phyloP scores from a whole-genome alignment of 2,888 invertebrate genomes.

The Steinernema hermaphroditum region DNA sequence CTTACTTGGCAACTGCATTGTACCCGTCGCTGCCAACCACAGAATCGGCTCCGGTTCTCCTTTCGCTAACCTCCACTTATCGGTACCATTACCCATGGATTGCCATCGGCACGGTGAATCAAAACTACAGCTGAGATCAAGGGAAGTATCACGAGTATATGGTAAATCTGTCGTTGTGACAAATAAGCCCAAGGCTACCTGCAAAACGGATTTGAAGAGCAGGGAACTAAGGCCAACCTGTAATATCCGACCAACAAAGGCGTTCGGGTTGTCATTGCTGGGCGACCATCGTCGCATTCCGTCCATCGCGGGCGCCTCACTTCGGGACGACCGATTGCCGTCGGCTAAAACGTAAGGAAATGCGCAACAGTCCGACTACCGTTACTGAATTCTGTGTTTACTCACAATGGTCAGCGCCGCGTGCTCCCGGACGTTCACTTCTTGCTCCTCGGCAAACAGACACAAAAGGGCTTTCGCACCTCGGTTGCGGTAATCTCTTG shows the following conservation, averaged over 20 bases:
- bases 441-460: not conserved
- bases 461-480: constrained; percentile 22
- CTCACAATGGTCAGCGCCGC: not conserved
- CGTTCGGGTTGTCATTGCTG: constrained; percentile 40
- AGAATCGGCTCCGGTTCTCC: constrained; percentile 64
- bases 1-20: constrained; percentile 59
- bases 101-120: constrained; percentile 57
- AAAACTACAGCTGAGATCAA: constrained; percentile 61
- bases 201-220: no score
- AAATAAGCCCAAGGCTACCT: constrained; percentile 63
- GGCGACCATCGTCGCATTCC: not conserved
- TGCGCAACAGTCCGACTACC: not conserved
- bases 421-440: constrained; percentile 1
- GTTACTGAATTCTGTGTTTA: constrained; percentile 6
- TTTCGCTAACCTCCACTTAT: constrained; percentile 57
- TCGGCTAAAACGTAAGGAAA: not conserved
- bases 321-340: no score
- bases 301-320: not conserved
- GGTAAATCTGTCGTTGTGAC: constrained; percentile 63
- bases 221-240: no score
- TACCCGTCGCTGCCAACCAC: constrained; percentile 65
- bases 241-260: constrained; percentile 48
- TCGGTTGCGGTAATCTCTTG: constrained; percentile 16
- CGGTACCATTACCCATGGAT: constrained; percentile 39
- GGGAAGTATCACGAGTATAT: constrained; percentile 40